phyloP scores from a whole-genome alignment of 2,888 invertebrate genomes.

The Drosophila stalkeri region DNA sequence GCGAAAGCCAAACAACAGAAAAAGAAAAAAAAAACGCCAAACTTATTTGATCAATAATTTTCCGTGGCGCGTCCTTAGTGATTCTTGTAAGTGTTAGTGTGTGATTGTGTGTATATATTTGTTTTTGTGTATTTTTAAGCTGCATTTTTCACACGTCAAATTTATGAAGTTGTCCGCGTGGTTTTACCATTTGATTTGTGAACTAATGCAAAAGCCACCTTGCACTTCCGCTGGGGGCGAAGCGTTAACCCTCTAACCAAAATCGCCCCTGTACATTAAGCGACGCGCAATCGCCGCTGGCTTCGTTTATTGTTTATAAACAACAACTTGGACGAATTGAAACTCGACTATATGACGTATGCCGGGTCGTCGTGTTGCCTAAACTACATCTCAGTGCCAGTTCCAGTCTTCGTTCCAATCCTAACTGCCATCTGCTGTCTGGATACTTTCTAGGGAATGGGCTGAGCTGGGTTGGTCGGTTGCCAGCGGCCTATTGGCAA shows the following conservation, averaged over 20 bases:
- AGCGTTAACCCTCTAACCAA: conserved; percentile 45
- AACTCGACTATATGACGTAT: conserved; percentile 65
- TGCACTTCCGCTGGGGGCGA: conserved; percentile 52
- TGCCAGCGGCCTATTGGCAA: conserved; percentile 62
- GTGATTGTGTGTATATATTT: conserved; percentile 19
- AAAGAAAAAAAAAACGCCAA: conserved; percentile 28
- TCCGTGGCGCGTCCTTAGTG: conserved; percentile 68
- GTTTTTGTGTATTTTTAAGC: conserved; percentile 40
- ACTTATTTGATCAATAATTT: conserved; percentile 81
- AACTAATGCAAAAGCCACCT: conserved; percentile 51
- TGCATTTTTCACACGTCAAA: conserved; percentile 74
- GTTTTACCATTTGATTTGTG: conserved; percentile 71
- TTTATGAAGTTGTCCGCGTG: conserved; percentile 61
- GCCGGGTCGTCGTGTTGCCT: conserved; percentile 58
- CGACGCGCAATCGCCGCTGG: conserved; percentile 39
- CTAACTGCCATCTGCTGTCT: conserved; percentile 28
- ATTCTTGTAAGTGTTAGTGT: conserved; percentile 31
- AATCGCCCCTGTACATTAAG: conserved; percentile 10
- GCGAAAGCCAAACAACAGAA: conserved; percentile 6
- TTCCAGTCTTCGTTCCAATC: conserved; percentile 7
- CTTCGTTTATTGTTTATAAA: conserved; percentile 82
- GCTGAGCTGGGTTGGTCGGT: conserved; percentile 33
- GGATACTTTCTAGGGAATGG: conserved; percentile 37
- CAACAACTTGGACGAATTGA: conserved; percentile 64
- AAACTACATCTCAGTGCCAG: conserved; percentile 9